These are phyloP conservation scores for Dasypus novemcinctus DNA, from an alignment of 2,113 vertebrate species.

Conservation along the genomic window DNA sequence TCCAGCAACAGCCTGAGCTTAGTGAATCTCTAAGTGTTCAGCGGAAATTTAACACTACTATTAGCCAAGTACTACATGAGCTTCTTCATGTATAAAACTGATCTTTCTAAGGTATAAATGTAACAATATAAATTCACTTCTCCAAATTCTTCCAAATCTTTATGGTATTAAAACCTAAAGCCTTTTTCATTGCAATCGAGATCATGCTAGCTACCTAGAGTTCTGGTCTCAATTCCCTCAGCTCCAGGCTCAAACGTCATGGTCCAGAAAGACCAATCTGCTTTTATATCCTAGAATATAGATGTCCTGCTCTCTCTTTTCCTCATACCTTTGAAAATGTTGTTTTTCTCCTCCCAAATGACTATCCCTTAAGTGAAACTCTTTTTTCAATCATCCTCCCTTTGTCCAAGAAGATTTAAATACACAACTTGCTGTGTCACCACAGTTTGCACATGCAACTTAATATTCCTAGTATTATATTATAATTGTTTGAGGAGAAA, in stretches of 20 bases:
- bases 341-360: neutral
- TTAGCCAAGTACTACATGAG: neutral
- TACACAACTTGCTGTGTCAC: neutral
- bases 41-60: neutral
- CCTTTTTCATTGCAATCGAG: neutral
- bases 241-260: neutral
- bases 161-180: neutral
- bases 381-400: neutral
- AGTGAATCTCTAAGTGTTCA: neutral
- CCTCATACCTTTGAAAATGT: neutral
- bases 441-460: neutral
- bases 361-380: neutral
- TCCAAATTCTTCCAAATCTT: neutral
- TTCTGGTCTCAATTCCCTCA: neutral
- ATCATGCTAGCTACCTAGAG: neutral
- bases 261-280: neutral
- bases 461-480: neutral
- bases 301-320: neutral
- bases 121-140: neutral
- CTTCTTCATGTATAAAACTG: neutral
- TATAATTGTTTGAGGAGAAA: neutral
- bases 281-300: neutral
- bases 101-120: neutral
- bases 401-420: neutral
- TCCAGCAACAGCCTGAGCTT: too few species aligned